Conservation (phyloP, 1,140 invertebrate genomes). For the Saccostrea glomerata region DNA sequence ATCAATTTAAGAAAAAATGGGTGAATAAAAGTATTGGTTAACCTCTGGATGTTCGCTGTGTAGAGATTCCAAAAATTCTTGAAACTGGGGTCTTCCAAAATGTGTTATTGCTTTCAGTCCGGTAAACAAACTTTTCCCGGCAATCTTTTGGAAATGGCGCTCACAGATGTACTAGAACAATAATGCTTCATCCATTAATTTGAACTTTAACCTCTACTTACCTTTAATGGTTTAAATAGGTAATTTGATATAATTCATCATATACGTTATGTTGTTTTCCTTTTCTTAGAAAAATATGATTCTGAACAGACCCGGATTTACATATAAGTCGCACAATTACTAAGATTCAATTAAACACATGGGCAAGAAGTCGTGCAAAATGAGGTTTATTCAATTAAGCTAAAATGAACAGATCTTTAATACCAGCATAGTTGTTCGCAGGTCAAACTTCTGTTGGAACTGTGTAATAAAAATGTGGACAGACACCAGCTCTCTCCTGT, state of each 20-base stretch:
- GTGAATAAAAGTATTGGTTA: not conserved
- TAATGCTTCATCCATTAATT: not conserved
- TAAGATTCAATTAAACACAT: no score
- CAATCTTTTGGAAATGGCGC: conserved; percentile 98
- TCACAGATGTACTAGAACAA: conserved; percentile 96
- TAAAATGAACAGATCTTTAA: conserved; percentile 59
- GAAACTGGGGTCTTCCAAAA: conserved; percentile 98
- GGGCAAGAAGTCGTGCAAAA: not conserved
- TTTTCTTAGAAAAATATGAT: no score
- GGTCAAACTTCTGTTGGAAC: conserved; percentile 99
- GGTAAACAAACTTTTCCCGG: conserved; percentile 97
- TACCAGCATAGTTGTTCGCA: conserved; percentile 99
- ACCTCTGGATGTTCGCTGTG: conserved; percentile 98
- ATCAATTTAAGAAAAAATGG: no score
- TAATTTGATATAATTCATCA: no score
- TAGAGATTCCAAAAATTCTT: conserved; percentile 97
- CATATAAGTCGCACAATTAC: no score
- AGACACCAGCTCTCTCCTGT: conserved; percentile 97
- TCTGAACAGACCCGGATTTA: no score
- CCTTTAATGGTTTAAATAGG: no score
- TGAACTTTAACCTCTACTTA: no score
- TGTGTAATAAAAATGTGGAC: conserved; percentile 99
- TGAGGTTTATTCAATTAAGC: not conserved
- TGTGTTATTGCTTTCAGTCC: conserved; percentile 96
- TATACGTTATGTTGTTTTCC: no score